These are phyloP conservation scores for Hydrotaea diabolus DNA, from an alignment of 2,888 invertebrate species.

Conservation along the genomic window DNA sequence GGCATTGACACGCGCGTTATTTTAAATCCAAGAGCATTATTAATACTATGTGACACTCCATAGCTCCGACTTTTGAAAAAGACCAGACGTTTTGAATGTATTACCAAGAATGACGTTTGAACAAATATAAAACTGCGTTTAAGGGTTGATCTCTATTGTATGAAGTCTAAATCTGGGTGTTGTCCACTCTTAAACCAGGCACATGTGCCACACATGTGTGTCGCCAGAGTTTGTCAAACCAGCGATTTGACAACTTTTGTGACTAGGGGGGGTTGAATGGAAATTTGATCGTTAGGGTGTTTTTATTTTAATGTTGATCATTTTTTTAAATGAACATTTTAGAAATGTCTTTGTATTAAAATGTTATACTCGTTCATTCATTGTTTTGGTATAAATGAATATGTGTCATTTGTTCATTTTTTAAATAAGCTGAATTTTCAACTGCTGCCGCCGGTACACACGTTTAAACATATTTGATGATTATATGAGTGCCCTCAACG, in stretches of 20 bases:
- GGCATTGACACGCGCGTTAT: too few species aligned
- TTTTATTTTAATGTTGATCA: neutral
- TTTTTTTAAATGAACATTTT: neutral
- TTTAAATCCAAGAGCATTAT: too few species aligned
- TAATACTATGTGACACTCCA: too few species aligned
- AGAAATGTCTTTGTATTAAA: neutral
- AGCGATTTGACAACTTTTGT: neutral
- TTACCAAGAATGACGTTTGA: too few species aligned
- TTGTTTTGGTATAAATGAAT: neutral
- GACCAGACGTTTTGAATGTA: too few species aligned
- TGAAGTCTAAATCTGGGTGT: neutral
- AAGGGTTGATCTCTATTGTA: neutral
- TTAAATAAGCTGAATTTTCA: too few species aligned
- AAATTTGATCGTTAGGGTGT: neutral
- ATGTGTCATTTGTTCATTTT: neutral
- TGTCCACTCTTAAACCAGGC: neutral
- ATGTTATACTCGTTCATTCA: neutral
- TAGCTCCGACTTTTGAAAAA: too few species aligned
- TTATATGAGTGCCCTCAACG: too few species aligned
- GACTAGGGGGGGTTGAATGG: neutral
- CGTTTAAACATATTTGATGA: too few species aligned
- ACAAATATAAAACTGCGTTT: neutral
- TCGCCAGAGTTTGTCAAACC: neutral
- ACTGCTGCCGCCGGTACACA: too few species aligned
- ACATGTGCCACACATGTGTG: neutral